Evolutionary conservation across 2,888 invertebrate genomes (phyloP).

Genomic region (Syrista parreyssii): DNA sequence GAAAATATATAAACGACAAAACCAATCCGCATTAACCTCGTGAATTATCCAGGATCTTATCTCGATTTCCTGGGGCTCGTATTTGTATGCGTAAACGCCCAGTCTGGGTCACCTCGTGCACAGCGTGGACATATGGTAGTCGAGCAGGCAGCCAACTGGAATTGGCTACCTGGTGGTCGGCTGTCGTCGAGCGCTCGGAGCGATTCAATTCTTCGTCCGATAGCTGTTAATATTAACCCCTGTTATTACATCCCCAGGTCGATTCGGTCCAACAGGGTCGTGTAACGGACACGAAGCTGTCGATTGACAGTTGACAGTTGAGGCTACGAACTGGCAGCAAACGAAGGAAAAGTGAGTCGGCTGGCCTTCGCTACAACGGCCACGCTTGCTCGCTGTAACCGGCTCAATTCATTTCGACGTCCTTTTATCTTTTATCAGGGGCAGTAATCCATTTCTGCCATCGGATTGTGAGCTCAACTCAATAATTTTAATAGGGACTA

Average conservation of each 20-base stretch:
- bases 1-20: neutral
- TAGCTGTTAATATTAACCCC: neutral
- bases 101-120: neutral
- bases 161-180: neutral
- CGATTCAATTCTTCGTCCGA: neutral
- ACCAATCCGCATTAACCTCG: neutral
- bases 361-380: slow-evolving; percentile 52
- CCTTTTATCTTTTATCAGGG: neutral
- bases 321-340: slow-evolving; percentile 41
- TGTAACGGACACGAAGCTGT: neutral
- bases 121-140: neutral
- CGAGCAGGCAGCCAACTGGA: neutral
- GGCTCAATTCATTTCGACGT: slow-evolving; percentile 28
- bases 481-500: neutral
- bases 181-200: neutral
- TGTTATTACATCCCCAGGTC: neutral
- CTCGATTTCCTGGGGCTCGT: neutral
- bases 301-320: neutral
- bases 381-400: slow-evolving; percentile 20
- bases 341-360: slow-evolving; percentile 52
- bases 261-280: neutral
- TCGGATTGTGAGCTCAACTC: neutral
- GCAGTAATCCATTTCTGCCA: neutral
- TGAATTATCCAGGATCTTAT: neutral
- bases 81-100: neutral